Evolutionary conservation across 2,797 vertebrate genomes (phyloP), one percentile per base, ranked within the genome.

Genomic region (Anguilla anguilla): DNA sequence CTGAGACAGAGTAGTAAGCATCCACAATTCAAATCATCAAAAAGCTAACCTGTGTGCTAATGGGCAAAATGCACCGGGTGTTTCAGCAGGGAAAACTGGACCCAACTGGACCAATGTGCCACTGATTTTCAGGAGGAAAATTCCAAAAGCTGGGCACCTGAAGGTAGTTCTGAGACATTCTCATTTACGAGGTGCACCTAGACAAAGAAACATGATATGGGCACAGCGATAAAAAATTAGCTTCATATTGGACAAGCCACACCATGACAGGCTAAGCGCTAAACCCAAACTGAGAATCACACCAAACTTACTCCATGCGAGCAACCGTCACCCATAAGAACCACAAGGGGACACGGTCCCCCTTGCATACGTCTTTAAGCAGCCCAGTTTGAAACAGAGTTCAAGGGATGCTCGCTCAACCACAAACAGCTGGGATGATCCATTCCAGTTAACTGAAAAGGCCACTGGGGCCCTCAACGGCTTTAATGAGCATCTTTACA

Each of bases 1-100:
- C 88, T 89, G 88, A 89, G 88, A 87, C 79, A 86, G 69, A 53
- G 46, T 77, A 53, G 46, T 77, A 88, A 86, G 61, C 64, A 82
- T 57, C 55, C 85, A 87, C 35, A 43, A 83, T 88, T 88, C 61
- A 69, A 83, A 86, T n/a, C 35, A 3, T 59, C 43, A 87, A 83
- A 77, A 51, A 43, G 25, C 31, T 64, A 69, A 83, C 49, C 85
- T 79, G 46, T 35, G 72, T 22, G 49, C 5, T 11, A 22, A 57
- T 13, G 61, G 19, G 2, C 15, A 35, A 55, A 10, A 61, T 81
- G 49, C 46, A 51, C n/a, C 0, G 11, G 55, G 64, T 84, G 31
- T 67, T 11, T 81, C 28, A 25, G n/a, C 79, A 15, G 11, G 51
- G 51, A 51, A 28, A 82, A 46, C 53, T 9, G 31, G n/a, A n/a